Percentiles rank a stretch among this genome's conserved stretches.
Conservation (phyloP, 2,113 vertebrate species). For the Erythrocebus patas region DNA sequence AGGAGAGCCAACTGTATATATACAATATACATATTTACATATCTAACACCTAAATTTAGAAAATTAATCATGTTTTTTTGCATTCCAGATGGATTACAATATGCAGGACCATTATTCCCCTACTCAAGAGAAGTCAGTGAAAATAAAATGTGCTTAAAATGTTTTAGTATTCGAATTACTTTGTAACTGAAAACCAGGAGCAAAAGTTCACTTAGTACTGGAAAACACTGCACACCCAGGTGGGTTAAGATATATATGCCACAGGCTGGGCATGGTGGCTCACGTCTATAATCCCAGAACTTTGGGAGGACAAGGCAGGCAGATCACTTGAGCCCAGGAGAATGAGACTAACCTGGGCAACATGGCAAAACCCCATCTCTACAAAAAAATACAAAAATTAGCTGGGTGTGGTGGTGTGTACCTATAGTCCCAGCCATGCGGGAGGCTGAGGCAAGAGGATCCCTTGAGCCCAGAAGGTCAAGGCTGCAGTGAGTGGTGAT, state of each 20-base stretch:
- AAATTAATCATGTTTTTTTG: constrained; percentile 6
- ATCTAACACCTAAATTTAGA: neutral
- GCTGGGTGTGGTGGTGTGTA: too few species aligned
- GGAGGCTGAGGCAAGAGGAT: too few species aligned
- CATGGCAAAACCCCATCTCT: too few species aligned
- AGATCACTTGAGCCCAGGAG: too few species aligned
- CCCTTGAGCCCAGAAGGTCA: too few species aligned
- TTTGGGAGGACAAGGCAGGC: too few species aligned
- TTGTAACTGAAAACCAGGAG: constrained; percentile 7
- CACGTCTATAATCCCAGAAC: too few species aligned
- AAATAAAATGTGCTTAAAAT: constrained; percentile 13
- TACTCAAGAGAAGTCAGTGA: neutral
- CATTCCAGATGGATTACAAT: neutral
- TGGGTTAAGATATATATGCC: neutral
- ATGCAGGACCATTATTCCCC: constrained; percentile 1
- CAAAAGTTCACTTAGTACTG: neutral
- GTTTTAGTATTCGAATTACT: constrained; percentile 11
- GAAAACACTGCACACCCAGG: neutral
- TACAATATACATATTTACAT: neutral
- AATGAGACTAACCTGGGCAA: too few species aligned
- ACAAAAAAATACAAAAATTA: too few species aligned
- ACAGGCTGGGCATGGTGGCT: too few species aligned
- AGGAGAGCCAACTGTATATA: neutral
- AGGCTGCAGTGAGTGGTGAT: too few species aligned
- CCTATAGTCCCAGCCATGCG: too few species aligned